These are phyloP conservation scores for Lepidurus apus DNA, from an alignment of 1,140 invertebrate genomes.

Conservation along the genomic window DNA sequence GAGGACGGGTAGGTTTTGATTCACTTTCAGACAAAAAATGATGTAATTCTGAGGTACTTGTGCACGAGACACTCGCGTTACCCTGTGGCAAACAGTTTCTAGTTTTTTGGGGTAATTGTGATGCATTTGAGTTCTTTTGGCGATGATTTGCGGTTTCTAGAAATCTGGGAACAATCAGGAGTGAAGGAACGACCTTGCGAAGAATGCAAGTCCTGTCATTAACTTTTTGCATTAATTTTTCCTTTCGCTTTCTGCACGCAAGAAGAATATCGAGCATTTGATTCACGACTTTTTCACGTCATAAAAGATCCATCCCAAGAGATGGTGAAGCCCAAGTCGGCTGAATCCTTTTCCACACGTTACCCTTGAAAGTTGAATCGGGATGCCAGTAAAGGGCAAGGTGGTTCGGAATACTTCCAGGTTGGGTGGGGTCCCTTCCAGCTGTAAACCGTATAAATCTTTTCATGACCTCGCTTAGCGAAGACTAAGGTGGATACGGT, in stretches of 20 bases:
- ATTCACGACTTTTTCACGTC: not conserved
- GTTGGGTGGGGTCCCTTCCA: not conserved
- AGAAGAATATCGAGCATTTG: not conserved
- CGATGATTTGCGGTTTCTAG: not conserved
- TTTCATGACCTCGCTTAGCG: not conserved
- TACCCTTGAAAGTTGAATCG: not conserved
- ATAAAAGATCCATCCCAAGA: not conserved
- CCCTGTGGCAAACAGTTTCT: not conserved
- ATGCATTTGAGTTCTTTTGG: not conserved
- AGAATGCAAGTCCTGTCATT: not conserved
- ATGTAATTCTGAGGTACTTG: not conserved
- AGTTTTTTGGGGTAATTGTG: not conserved
- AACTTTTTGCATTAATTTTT: not conserved
- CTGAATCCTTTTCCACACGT: not conserved
- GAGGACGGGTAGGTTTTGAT: not conserved
- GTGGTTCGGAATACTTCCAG: not conserved
- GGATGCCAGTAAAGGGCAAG: not conserved
- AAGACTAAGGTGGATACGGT: not conserved
- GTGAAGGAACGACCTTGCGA: not conserved
- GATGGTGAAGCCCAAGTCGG: not conserved
- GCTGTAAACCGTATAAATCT: not conserved
- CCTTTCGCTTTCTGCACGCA: not conserved
- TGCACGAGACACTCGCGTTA: not conserved
- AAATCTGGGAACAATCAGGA: no score
- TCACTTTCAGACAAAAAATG: slow-evolving; percentile 2